Base-by-base conservation (phyloP, 2,113 vertebrate species). In the Mastomys coucha region DNA sequence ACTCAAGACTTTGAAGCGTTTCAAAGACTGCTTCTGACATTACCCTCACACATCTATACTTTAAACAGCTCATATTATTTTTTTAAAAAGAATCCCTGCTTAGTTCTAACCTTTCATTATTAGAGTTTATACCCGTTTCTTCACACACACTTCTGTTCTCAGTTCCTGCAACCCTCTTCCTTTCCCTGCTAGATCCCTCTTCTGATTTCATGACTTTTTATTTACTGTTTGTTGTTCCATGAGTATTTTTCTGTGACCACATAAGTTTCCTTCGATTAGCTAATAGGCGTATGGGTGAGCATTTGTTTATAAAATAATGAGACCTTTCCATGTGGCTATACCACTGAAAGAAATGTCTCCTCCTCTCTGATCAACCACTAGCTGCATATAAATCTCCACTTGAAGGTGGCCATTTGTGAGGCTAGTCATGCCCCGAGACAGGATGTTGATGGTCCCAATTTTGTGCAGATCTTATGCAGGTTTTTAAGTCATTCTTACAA, bases 401-500 rank as follows among this genome's bases (percentile, higher is more conserved):
- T 24, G 73, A 76, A 5, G 73, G 19, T 58, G 33, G 33, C 2
- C 51, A 58, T 53, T n/a, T 12, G 78, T n/a, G 78, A 58, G 78
- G 10, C 58, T 60, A 24, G 14, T 56, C 12, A n/a, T 14, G 26
- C 2, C 7, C 56, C 22, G 26, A 60, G 56, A 60, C 11, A 82
- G 20, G 36, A 39, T 60, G 81, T 10, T 28, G 36, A 28, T 60
- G n/a, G 36, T 24, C 12, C 56, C 24, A 20, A 28, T 84, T 39
- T 14, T 84, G 80, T 60, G 80, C 36, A 28, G 81, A 28, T 63
- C n/a, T 42, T 63, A 5, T 17, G n/a, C 2, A 28, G 53, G 13
- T 60, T 80, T 94, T 51, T 24, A 77, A 73, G 75, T 12, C 72
- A 58, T n/a, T 92, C 51, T 84, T 67, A 84, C 87, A 97, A 90